phyloP scores from a whole-genome alignment of 1,140 invertebrate genomes.

The Choristoneura fumiferana region DNA sequence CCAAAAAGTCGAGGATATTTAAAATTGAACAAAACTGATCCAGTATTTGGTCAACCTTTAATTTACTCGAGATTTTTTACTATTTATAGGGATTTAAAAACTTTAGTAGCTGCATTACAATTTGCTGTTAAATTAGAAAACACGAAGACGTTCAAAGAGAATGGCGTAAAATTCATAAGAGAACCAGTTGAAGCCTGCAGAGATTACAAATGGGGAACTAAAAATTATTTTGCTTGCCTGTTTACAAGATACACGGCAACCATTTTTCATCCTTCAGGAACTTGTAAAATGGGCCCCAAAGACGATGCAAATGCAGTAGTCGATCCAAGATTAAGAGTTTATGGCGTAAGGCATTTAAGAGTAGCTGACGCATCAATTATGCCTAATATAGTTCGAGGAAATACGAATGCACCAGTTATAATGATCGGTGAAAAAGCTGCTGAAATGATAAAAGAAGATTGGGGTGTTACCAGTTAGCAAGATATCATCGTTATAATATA shows the following conservation, averaged over 20 bases:
- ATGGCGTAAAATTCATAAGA: conserved; percentile 78
- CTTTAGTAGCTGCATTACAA: conserved; percentile 80
- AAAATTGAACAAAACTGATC: conserved; percentile 82
- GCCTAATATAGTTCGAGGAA: conserved; percentile 80
- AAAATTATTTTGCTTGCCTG: conserved; percentile 86
- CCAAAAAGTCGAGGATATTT: conserved; percentile 85
- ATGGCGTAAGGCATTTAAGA: conserved; percentile 82
- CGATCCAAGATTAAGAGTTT: conserved; percentile 82
- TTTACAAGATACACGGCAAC: conserved; percentile 82
- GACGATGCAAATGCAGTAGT: conserved; percentile 83
- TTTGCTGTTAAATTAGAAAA: conserved; percentile 74
- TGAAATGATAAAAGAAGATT: conserved; percentile 81
- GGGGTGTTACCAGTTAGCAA: conserved; percentile 32
- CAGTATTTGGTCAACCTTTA: conserved; percentile 83
- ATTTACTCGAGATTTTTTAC: conserved; percentile 89
- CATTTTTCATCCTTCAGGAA: conserved; percentile 87
- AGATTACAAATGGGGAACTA: conserved; percentile 79
- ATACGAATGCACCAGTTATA: conserved; percentile 83
- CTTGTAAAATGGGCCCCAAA: conserved; percentile 88
- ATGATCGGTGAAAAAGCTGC: conserved; percentile 86
- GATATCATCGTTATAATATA: too few relatives aligned
- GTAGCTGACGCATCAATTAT: conserved; percentile 87
- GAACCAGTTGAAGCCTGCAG: conserved; percentile 80
- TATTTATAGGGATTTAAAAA: conserved; percentile 80
- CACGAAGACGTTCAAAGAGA: conserved; percentile 78